These are phyloP conservation scores for Penaeus indicus DNA, from an alignment of 1,140 invertebrate genomes.

Conservation along the genomic window DNA sequence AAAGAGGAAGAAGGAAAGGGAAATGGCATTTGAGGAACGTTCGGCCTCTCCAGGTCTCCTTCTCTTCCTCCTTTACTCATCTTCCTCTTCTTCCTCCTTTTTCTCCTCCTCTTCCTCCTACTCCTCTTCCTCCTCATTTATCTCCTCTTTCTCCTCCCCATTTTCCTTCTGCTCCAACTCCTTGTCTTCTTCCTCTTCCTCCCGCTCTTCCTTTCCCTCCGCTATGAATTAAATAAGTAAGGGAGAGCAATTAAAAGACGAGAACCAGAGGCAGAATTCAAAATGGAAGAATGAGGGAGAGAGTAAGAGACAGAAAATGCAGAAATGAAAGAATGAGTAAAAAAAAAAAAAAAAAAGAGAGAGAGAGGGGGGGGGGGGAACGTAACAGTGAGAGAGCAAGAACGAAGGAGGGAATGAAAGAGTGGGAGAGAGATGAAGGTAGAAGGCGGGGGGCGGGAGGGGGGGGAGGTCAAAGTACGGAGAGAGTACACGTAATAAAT, in stretches of 20 bases:
- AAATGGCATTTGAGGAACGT: too few species aligned
- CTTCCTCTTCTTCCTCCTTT: background rate
- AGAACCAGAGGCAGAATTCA: too few species aligned
- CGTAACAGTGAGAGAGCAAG: background rate
- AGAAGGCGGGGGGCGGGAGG: background rate
- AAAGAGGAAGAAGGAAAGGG: too few species aligned
- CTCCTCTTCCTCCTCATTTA: background rate
- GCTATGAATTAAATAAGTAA: background rate
- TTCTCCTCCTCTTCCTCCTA: background rate
- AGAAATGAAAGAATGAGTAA: too few species aligned
- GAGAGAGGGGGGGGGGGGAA: background rate
- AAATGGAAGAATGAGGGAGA: too few species aligned
- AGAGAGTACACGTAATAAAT: background rate
- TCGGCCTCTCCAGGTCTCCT: background rate
- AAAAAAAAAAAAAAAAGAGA: background rate
- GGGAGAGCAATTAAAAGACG: too few species aligned
- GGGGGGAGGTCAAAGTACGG: background rate
- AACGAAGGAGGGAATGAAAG: background rate
- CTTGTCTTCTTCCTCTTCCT: background rate
- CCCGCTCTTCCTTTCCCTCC: background rate
- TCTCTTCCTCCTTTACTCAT: background rate
- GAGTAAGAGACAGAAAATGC: too few species aligned
- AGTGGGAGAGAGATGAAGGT: background rate
- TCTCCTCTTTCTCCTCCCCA: background rate
- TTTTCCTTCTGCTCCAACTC: background rate